Evolutionary conservation across 2,888 invertebrate genomes (phyloP).

Genomic region (Luffia ferchaultella): DNA sequence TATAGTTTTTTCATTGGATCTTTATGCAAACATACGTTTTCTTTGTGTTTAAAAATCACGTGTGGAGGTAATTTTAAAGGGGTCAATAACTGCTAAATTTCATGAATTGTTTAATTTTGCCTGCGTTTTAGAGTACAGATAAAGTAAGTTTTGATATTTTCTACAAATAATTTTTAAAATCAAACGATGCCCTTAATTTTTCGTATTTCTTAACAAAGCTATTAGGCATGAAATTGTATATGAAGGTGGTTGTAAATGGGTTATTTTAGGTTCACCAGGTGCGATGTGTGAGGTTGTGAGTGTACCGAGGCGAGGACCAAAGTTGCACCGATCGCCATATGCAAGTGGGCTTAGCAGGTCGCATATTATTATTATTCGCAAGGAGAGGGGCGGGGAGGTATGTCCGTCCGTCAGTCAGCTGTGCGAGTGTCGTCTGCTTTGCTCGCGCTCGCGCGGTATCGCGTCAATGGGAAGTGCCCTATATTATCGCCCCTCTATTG

Average conservation of each 20-base stretch:
- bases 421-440: constrained; percentile 48
- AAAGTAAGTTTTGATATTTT: too few relatives aligned
- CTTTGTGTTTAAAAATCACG: constrained; percentile 54
- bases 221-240: too few relatives aligned
- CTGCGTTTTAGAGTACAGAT: neutral
- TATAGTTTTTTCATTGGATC: too few relatives aligned
- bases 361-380: constrained; percentile 3
- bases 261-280: too few relatives aligned
- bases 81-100: constrained; percentile 55
- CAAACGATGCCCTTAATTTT: too few relatives aligned
- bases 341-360: constrained; percentile 22
- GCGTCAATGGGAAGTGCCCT: constrained; percentile 51
- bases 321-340: constrained; percentile 18
- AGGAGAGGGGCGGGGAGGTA: constrained; percentile 20
- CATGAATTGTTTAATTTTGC: neutral
- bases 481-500: constrained; percentile 40
- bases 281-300: too few relatives aligned
- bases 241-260: too few relatives aligned
- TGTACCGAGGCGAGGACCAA: too few relatives aligned
- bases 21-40: neutral
- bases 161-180: too few relatives aligned
- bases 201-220: too few relatives aligned
- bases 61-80: constrained; percentile 53
- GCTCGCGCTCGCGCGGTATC: constrained; percentile 26
- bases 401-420: constrained; percentile 54